Base-by-base conservation (phyloP, 2,113 vertebrate species). In the Chaetorhynchus papuensis region DNA sequence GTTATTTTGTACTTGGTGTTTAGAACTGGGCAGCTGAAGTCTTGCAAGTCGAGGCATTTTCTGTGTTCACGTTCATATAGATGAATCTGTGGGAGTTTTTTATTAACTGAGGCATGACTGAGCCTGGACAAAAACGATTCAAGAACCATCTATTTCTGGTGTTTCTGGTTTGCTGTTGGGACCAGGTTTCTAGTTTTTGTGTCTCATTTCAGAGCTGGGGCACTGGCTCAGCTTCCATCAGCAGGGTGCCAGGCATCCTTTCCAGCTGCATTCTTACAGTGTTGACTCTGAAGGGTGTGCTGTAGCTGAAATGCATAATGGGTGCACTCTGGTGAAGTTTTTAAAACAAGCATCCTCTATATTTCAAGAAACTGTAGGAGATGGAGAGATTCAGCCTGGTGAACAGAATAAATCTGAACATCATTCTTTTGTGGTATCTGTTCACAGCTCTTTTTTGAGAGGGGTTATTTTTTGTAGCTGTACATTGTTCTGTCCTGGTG, bases 371-470 rank as follows among this genome's bases (percentile, higher is more conserved):
- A 21, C 16, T 28, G 4, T 54, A 56, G 53, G 68, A 80, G 39
- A 44, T 60, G 30, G 63, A 83, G 57, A 80, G 41, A 39, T 80
- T 91, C 16, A 76, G 18, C 24, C 19, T 61, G 49, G 23, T 2
- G 4, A 89, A 56, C 20, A 52, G 66, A 88, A 63, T 11, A 41
- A 78, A 65, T 77, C 49, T 70, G 50, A 72, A 8, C 42, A 15
- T 22, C 3, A 16, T 71, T 72, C 21, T 91, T 76, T 26, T 47
- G 31, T 13, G 31, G 54, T n/a, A 56, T 77, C 30, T 56, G 30
- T 69, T 94, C 71, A 69, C n/a, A 65, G 30, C 33, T 63, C 35
- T 66, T 78, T 22, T 85, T 94, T 80, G 30, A 77, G 41, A 24
- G 27, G 21, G 7, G 2, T 56, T 77, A 30, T 64, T 42, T 53